phyloP scores from a whole-genome alignment of 2,888 invertebrate species.

The Yponomeuta sedellus region DNA sequence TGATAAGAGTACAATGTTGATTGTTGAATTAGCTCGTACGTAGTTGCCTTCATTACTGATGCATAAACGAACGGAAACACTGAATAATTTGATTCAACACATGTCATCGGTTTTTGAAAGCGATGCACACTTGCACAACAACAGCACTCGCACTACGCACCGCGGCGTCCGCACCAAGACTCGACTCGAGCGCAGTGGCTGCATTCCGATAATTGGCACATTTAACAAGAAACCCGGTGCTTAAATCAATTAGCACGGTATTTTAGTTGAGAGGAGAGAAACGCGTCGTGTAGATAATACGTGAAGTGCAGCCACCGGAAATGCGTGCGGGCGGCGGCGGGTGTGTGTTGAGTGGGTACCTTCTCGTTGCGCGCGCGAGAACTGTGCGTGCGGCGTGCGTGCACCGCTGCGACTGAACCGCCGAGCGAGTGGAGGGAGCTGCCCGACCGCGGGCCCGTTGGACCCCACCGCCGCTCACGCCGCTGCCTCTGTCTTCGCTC shows the following conservation, averaged over 20 bases:
- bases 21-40: not conserved
- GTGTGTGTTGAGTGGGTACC: conserved; percentile 49
- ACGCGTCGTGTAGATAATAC: not conserved
- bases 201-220: conserved; percentile 25
- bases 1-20: not conserved
- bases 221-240: not conserved
- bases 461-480: conserved; percentile 26
- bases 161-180: not conserved
- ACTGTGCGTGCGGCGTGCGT: conserved; percentile 75
- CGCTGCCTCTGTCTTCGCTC: conserved; percentile 57
- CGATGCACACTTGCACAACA: conserved; percentile 7
- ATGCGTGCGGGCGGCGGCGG: conserved; percentile 46
- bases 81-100: conserved; percentile 1
- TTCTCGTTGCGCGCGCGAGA: conserved; percentile 74
- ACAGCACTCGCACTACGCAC: conserved; percentile 1
- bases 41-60: not conserved
- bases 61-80: not conserved
- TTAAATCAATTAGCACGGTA: not conserved
- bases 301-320: conserved; percentile 64
- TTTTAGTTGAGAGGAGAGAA: not conserved
- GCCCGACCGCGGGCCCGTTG: not conserved
- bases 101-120: conserved; percentile 4
- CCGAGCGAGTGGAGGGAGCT: conserved; percentile 50
- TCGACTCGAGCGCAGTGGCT: conserved; percentile 25
- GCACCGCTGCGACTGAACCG: conserved; percentile 69